Base-by-base conservation (phyloP, 2,113 vertebrate genomes). In the Formicarius rufipectus region DNA sequence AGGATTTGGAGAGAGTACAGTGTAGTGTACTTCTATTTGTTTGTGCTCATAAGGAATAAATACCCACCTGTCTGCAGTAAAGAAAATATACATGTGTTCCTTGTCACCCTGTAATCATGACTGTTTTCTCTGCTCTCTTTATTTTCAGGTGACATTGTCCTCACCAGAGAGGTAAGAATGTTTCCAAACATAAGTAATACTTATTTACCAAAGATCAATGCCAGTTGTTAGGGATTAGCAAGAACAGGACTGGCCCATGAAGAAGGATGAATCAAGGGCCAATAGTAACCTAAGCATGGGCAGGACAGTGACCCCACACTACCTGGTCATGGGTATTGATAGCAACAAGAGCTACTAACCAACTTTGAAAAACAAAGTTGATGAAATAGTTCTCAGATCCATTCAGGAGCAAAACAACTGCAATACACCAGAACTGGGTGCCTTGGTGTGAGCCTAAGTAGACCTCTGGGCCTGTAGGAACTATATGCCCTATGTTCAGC, bases 371-470 rank as follows among this genome's bases (percentile, higher is more conserved):
- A 78, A 44, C 12, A 16, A 55, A 55, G 44, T 20, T 33, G 30
- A 35, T 59, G 9, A 42, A 86, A 47, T 35, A 64, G 28, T 10
- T 11, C 30, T 64, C 37, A 40, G 7, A 31, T 6, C 23, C 28
- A 42, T 9, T 16, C 31, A 47, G 33, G 7, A 55, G 5, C 52
- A 27, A 20, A n/a, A 49, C 31, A 89, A 1, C 10, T 22, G 16
- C 21, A 30, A 21, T 14, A n/a, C 8, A 68, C 9, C 23, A 55
- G 19, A 72, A 42, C 7, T 2, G 0, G 2, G 5, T 33, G 14
- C 31, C 39, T 72, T 45, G 39, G 33, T 10, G 39, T 45, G 35
- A 68, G 13, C 20, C 87, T 37, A 64, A 81, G 50, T 5, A 86
- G 42, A 30, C 12, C 12, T 45, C 58, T 8, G 11, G 40, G 24